Conservation (phyloP, 2,113 vertebrate genomes). For the Thymallus thymallus region DNA sequence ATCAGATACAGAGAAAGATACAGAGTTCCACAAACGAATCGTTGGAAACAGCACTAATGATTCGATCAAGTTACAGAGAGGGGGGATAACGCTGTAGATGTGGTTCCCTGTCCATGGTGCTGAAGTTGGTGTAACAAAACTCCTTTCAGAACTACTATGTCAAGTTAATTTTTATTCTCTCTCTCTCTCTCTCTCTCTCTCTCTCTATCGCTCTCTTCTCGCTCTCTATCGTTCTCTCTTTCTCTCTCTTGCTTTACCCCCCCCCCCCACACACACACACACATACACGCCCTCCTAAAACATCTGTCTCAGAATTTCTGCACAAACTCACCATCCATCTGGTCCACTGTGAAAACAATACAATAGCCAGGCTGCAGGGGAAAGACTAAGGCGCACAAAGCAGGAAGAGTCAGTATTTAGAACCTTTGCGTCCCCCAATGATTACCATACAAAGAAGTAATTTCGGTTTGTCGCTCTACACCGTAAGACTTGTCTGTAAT, state of each 20-base stretch:
- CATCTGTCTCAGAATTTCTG: slow-evolving; percentile 43
- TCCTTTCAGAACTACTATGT: neutral
- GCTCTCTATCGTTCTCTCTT: no score
- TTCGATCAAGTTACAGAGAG: slow-evolving; percentile 7
- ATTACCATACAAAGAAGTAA: neutral
- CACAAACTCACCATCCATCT: slow-evolving; percentile 43
- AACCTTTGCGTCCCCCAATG: slow-evolving; percentile 29
- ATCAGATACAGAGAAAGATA: neutral
- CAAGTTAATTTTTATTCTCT: no score
- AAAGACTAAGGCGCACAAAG: neutral
- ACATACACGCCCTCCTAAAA: slow-evolving; percentile 27
- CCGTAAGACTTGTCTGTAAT: no score
- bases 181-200: no score
- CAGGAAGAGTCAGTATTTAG: neutral
- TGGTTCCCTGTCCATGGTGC: slow-evolving; percentile 40
- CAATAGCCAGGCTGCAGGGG: slow-evolving; percentile 1
- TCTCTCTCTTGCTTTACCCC: no score
- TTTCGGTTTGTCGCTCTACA: neutral
- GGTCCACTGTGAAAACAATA: slow-evolving; percentile 42
- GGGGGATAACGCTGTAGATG: neutral
- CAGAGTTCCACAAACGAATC: neutral
- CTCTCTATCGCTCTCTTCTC: no score
- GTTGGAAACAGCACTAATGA: neutral
- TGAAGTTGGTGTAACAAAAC: slow-evolving; percentile 24
- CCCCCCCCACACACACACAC: neutral